phyloP scores from a whole-genome alignment of 2,888 invertebrate genomes.

The Erebia ligea region DNA sequence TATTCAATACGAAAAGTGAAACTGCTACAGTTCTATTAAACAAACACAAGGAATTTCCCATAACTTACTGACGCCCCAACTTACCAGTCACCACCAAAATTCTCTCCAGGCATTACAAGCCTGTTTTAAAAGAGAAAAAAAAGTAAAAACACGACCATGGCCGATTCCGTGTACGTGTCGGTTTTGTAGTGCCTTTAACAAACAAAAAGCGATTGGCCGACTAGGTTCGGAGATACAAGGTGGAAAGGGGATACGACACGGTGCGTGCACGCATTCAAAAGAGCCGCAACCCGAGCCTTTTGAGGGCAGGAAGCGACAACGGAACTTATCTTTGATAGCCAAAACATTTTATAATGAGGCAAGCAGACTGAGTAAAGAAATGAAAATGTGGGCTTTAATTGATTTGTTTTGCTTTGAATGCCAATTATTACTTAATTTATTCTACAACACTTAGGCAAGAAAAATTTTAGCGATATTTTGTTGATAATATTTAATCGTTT shows the following conservation, averaged over 20 bases:
- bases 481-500: neutral
- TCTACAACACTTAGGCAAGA: neutral
- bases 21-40: neutral
- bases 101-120: neutral
- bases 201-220: slow-evolving; percentile 72
- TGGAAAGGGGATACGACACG: slow-evolving; percentile 56
- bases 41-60: neutral
- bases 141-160: slow-evolving; percentile 49
- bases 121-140: neutral
- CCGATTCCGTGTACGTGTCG: slow-evolving; percentile 64
- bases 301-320: slow-evolving; percentile 60
- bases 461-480: neutral
- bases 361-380: slow-evolving; percentile 6
- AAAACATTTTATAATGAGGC: slow-evolving; percentile 35
- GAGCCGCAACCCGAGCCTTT: slow-evolving; percentile 68
- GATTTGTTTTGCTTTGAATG: neutral
- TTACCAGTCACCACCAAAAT: neutral
- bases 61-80: neutral
- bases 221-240: slow-evolving; percentile 47
- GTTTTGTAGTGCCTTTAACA: slow-evolving; percentile 72
- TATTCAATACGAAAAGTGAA: neutral
- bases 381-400: neutral
- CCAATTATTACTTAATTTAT: neutral
- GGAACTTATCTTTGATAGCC: slow-evolving; percentile 51
- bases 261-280: slow-evolving; percentile 71